A percentile compares a stretch with the other conserved stretches of the same genome.
Evolutionary conservation across 1,140 invertebrate species (phyloP).

Genomic region (Pentalonia nigronervosa): DNA sequence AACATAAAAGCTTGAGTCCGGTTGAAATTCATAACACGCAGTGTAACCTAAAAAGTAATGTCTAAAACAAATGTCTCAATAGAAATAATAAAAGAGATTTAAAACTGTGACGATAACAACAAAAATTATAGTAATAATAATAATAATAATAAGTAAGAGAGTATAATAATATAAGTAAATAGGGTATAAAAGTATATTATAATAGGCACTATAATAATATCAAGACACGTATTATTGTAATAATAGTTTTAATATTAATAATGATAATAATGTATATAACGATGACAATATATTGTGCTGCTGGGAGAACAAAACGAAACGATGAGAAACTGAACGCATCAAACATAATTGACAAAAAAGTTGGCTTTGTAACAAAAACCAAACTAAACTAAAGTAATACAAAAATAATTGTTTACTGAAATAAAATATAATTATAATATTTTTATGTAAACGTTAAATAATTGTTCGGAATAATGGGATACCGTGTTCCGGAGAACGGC

Average conservation of each 20-base stretch:
- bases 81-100: neutral
- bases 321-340: neutral
- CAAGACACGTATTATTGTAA: neutral
- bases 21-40: neutral
- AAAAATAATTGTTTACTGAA: slow-evolving; percentile 34
- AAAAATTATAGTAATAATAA: slow-evolving; percentile 13
- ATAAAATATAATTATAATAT: slow-evolving; percentile 29
- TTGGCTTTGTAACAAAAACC: slow-evolving; percentile 2
- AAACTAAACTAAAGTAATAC: slow-evolving; percentile 18
- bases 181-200: neutral
- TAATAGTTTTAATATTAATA: neutral
- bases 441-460: neutral
- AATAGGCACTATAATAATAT: neutral
- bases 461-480: neutral
- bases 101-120: neutral
- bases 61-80: neutral
- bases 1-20: slow-evolving; percentile 41
- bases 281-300: neutral
- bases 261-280: neutral
- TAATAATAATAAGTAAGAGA: slow-evolving; percentile 26
- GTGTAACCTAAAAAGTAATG: neutral
- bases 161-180: slow-evolving; percentile 16
- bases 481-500: slow-evolving; percentile 3
- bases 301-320: neutral
- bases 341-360: slow-evolving; percentile 47